Evolutionary conservation across 2,797 vertebrate species (phyloP), one percentile per base, ranked within the genome.

Genomic region (Emys orbicularis): DNA sequence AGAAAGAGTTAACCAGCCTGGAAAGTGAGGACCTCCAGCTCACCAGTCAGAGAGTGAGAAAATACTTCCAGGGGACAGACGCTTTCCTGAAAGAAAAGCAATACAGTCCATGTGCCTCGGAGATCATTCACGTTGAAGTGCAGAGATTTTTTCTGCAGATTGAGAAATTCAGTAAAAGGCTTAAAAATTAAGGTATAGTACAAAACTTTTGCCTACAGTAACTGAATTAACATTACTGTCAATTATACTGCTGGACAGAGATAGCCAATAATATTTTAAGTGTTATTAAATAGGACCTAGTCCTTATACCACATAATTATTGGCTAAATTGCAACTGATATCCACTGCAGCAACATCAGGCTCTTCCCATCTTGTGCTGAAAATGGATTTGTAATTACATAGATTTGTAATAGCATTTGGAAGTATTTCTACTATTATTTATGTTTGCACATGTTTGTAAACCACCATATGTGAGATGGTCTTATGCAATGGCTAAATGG

Each of bases 31-130:
- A 19, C 8, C n/a, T 16, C 8, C 34, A n/a, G n/a, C 16, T 68
- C 65, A 68, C 65, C n/a, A 68, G 18, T 19, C 6, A 5, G 31
- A 68, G 19, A 68, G 16, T 68, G 34, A 90, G 57, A 49, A 76
- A 49, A 5, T 37, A 37, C n/a, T 68, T 68, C 65, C 65, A 68
- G 6, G 79, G 23, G 31, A 49, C 97, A 0, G 0, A 7, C 6
- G 18, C 15, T 44, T 94, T 95, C 50, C 74, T 98, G 68, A 34
- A 59, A 65, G 53, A 41, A 47, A 92, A 89, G 27, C 2, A 49
- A 23, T 94, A 91, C 77, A 94, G 94, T 54, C 37, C 8, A 34
- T 97, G 97, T 83, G 94, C 96, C 87, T 98, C 96, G 96, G 86
- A 49, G 6, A 8, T 57, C 2, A 90, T 97, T 49, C 68, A 1